These are phyloP conservation scores for Hyperopisus bebe DNA, from an alignment of 2,113 vertebrate species.

Conservation along the genomic window DNA sequence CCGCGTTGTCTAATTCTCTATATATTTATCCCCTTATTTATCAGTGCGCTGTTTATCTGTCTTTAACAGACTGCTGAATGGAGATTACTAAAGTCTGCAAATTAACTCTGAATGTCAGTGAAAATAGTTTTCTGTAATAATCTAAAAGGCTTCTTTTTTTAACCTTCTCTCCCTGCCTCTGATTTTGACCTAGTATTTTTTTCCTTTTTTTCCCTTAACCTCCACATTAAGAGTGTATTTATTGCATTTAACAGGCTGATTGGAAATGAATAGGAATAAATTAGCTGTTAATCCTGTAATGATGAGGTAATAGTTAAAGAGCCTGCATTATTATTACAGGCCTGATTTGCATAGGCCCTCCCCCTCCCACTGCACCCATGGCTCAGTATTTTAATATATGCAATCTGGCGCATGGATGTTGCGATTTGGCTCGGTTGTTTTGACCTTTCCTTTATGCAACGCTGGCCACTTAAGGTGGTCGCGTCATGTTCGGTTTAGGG, in stretches of 20 bases:
- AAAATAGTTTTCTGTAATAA: slow-evolving; percentile 25
- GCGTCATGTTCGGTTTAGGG: background rate
- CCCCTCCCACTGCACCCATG: slow-evolving; percentile 12
- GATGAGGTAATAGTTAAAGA: slow-evolving; percentile 31
- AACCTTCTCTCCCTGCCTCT: slow-evolving; percentile 7
- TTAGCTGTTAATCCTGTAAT: slow-evolving; percentile 35
- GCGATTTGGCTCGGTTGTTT: slow-evolving; percentile 18
- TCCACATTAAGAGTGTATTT: slow-evolving; percentile 24
- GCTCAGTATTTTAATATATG: slow-evolving; percentile 26
- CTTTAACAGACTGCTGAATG: slow-evolving; percentile 26
- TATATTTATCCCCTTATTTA: slow-evolving; percentile 26
- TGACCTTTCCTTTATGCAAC: slow-evolving; percentile 20
- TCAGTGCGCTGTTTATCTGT: slow-evolving; percentile 23
- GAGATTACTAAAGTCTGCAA: slow-evolving; percentile 26
- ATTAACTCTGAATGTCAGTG: slow-evolving; percentile 27
- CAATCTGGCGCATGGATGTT: slow-evolving; percentile 24
- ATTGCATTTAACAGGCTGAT: slow-evolving; percentile 26
- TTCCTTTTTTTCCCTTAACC: slow-evolving; percentile 22
- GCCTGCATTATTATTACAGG: slow-evolving; percentile 27
- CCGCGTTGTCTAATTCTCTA: slow-evolving; percentile 17
- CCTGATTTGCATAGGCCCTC: slow-evolving; percentile 20
- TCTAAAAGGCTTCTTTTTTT: slow-evolving; percentile 18
- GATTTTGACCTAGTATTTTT: slow-evolving; percentile 21
- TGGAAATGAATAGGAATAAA: slow-evolving; percentile 29
- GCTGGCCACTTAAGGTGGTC: slow-evolving; percentile 1